Evolutionary conservation across 2,888 invertebrate species (phyloP), one percentile per base, ranked within the genome.

Genomic region (Drosophila imparisetae): DNA sequence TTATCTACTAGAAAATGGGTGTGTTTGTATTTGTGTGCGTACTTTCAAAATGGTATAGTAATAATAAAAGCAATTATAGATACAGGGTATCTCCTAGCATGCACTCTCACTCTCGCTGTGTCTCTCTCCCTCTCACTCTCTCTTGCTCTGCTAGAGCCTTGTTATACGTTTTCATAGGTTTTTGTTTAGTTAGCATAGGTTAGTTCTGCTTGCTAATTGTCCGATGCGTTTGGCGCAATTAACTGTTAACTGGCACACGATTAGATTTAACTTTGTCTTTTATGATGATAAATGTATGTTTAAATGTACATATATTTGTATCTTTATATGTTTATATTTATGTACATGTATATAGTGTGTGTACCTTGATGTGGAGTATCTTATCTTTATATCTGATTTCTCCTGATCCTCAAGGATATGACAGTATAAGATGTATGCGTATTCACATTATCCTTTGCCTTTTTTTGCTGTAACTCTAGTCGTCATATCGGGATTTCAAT

Each of bases 121-220:
- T 27, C 2, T 29, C 1, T 13, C n/a, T 21, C 18, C 2, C 8
- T 29, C 8, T 5, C n/a, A 11, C 18, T 29, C 8, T 15, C 24
- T 27, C 15, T 11, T 24, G 45, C 15, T 15, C 4, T 24, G 15
- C 45, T 4, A 24, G 7, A 29, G 29, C 34, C 24, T 50, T 52
- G 52, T n/a, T 53, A 27, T 42, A 45, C 18, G 36, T 50, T 21
- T 45, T 21, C 45, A 45, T 45, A 21, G 21, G 21, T 24, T 61
- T 67, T 52, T 57, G 29, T 45, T 55, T 24, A 49, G 65, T 86
- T 83, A 70, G 74, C 76, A 66, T 83, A 83, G 85, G 87, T 83
- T 79, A 87, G 83, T 82, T 63, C 45, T 27, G 54, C 24, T 40
- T 32, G 40, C 52, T n/a, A 63, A 29, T 55, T 57, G 42, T 29